Evolutionary conservation across 2,113 vertebrate species (phyloP).

Genomic region (Sturnus vulgaris): DNA sequence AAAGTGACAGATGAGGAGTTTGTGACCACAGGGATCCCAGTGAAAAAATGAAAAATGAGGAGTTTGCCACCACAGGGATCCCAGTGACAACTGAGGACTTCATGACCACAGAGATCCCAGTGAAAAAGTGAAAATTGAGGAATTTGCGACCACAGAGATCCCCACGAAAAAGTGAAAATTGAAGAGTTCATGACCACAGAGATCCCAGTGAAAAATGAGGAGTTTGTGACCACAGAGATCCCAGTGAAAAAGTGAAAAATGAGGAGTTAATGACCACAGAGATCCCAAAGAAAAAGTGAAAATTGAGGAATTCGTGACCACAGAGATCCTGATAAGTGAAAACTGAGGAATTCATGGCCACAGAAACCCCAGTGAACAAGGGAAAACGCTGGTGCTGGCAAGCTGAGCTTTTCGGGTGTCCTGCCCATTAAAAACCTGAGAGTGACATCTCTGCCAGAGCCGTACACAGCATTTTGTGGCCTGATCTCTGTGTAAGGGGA

Average conservation of each 20-base stretch:
- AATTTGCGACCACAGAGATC: conserved; percentile 83
- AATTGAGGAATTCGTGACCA: conserved; percentile 74
- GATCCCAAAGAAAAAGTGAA: too few relatives aligned
- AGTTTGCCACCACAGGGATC: conserved; percentile 81
- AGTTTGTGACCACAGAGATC: conserved; percentile 83
- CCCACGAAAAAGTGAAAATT: background rate
- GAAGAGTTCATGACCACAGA: conserved; percentile 52
- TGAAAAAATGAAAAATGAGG: conserved; percentile 62
- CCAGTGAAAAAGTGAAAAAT: background rate
- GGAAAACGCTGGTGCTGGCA: too few relatives aligned
- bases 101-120: conserved; percentile 75
- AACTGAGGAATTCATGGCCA: conserved; percentile 84
- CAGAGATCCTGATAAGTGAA: conserved; percentile 59
- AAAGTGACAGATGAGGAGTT: too few relatives aligned
- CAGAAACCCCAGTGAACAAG: conserved; percentile 56
- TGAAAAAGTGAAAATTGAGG: conserved; percentile 69
- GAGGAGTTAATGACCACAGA: conserved; percentile 26
- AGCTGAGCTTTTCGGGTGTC: too few relatives aligned
- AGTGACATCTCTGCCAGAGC: too few relatives aligned
- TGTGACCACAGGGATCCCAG: conserved; percentile 74
- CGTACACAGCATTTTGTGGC: fast-evolving
- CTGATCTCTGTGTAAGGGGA: background rate
- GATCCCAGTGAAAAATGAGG: conserved; percentile 72
- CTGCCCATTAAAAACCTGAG: too few relatives aligned
- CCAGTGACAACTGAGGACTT: conserved; percentile 69